Base-by-base conservation (phyloP, 2,113 vertebrate genomes). In the Cochlearius cochlearius region DNA sequence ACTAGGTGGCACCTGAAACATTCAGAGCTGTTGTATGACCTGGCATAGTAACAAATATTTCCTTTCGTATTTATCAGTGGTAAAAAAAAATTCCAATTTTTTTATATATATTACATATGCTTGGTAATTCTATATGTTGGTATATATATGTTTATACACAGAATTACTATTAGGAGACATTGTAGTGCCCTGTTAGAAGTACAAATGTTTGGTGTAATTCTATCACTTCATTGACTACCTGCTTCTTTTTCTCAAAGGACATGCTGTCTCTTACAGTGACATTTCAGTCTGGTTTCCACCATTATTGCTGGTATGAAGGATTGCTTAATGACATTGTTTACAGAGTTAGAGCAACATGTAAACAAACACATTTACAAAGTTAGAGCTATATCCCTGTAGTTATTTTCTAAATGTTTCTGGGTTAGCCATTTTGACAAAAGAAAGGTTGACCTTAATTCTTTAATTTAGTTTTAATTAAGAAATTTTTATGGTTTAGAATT, bases 1-100 rank as follows among this genome's bases (percentile, higher is more conserved):
- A 88, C 73, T 95, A 94, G 81, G 17, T 88, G 84, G 49, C 81
- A 94, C 11, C 56, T 94, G 90, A 81, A 94, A 91, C 49, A 36
- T 79, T 86, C 49, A 82, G 34, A 93, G 66, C 29, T 58, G 13
- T 66, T 53, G 12, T 11, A 49, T 63, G 45, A 62, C 18, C n/a
- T 78, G 29, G 5, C 26, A 81, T 39, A 83, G 18, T 20, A 45
- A 38, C 18, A 49, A 73, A 47, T 1, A 16, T 50, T 81, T 74
- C 36, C 32, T 69, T 53, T n/a, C 0, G 0, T 60, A 17, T 38
- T 1, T 20, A 36, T 43, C 47, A 79, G 32, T 38, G 11, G 7
- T 30, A 78, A 59, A 15, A 71, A 7, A 72, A 76, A 81, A 60
- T 55, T 81, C 8, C 7, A 30, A 4, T 34, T 32, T 52, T 69